Evolutionary conservation across 2,113 vertebrate genomes (phyloP), one percentile per base, ranked within the genome.

Genomic region (Ranitomeya imitator): DNA sequence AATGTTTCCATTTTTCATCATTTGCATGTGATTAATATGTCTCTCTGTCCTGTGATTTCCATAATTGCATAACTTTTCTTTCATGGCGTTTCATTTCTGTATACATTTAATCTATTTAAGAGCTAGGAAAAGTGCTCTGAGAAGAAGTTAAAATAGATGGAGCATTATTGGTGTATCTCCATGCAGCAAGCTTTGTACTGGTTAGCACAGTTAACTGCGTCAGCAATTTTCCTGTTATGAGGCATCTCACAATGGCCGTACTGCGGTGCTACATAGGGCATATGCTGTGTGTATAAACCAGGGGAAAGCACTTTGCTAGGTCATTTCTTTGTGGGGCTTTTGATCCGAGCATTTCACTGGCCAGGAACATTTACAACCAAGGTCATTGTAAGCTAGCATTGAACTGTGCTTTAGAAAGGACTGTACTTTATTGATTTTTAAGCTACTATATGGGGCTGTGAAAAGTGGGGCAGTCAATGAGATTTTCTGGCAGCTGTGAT

Each of bases 381-480:
- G 65, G 51, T 69, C 82, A 71, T 67, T 84, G 37, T 31, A 71
- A 54, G 51, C 6, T 16, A 1, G 15, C 26, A 55, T 19, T 14
- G 12, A 69, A 26, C 16, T 13, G 45, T 26, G 63, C 26, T 84
- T 67, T 63, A 23, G 45, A 69, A 83, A 8, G 13, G 63, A 8
- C 45, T 54, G 11, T 12, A 80, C 69, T 67, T 13, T 83, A 67
- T 83, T 67, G 81, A 83, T 67, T 54, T 45, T 69, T 18, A n/a
- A 14, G 61, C 63, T 23, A 4, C 13, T 67, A 21, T 61, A 78
- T 54, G 7, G 80, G 80, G 15, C 57, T 16, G 13, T 3, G 81
- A 54, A 63, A 84, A 84, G 21, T 54, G 45, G 82, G 63, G 37
- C 82, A 71, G 63, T 71, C 82, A 55, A 84, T 84, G 82, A 45